A percentile compares a stretch with the other conserved stretches of the same genome.
Evolutionary conservation across 2,888 invertebrate genomes (phyloP).

Genomic region (Epinotia brunnichana): DNA sequence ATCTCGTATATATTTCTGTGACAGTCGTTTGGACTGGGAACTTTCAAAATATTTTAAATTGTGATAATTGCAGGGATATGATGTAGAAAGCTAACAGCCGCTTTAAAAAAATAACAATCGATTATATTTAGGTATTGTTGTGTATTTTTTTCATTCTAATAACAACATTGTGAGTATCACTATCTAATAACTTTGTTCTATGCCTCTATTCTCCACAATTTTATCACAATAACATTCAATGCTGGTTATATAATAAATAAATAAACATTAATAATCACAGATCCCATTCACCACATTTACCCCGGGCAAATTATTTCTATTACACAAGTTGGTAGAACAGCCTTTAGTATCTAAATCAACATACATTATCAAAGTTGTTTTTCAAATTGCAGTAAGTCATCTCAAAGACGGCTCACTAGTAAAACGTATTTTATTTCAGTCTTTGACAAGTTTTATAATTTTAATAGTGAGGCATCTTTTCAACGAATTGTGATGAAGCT

Average conservation of each 20-base stretch:
- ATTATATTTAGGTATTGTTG: neutral
- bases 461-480: slow-evolving; percentile 14
- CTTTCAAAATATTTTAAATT: neutral
- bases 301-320: slow-evolving; percentile 8
- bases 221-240: slow-evolving; percentile 29
- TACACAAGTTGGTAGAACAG: slow-evolving; percentile 12
- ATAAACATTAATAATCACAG: slow-evolving; percentile 38
- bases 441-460: slow-evolving; percentile 7
- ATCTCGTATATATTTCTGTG: slow-evolving; percentile 15
- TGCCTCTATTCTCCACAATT: neutral
- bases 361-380: slow-evolving; percentile 5
- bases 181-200: slow-evolving; percentile 1
- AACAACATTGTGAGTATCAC: neutral
- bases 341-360: slow-evolving; percentile 3
- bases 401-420: slow-evolving; percentile 16
- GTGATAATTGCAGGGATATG: slow-evolving; percentile 1
- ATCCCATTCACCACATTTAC: slow-evolving; percentile 22
- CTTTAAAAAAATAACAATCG: neutral
- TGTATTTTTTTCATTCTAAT: neutral
- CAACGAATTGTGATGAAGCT: slow-evolving; percentile 21
- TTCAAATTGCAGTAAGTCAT: slow-evolving; percentile 6
- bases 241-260: slow-evolving; percentile 17
- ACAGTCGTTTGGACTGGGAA: neutral
- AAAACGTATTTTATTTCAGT: slow-evolving; percentile 19
- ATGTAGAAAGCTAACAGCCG: neutral